Evolutionary conservation across 2,797 vertebrate species (phyloP).

Genomic region (Ctenopoma kingsleyae): DNA sequence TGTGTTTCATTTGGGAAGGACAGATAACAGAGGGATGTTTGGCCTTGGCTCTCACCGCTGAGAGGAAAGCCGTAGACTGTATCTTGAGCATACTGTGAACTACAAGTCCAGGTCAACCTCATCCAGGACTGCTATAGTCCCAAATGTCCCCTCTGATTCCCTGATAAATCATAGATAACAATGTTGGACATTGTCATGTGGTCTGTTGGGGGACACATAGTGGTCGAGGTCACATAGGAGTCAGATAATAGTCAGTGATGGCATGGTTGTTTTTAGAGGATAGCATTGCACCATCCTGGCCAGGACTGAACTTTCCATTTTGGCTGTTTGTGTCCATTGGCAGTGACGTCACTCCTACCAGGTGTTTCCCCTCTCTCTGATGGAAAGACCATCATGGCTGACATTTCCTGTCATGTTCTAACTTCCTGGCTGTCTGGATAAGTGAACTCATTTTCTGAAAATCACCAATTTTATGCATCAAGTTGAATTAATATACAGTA

Average conservation of each 20-base stretch:
- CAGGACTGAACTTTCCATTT: constrained; percentile 80
- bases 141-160: constrained; percentile 24
- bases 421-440: constrained; percentile 75
- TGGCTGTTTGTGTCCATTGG: constrained; percentile 78
- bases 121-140: constrained; percentile 39
- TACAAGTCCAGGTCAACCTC: constrained; percentile 56
- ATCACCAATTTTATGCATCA: constrained; percentile 14
- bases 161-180: constrained; percentile 18
- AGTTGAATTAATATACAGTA: constrained; percentile 18
- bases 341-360: constrained; percentile 79
- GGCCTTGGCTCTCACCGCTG: constrained; percentile 65
- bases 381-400: constrained; percentile 70
- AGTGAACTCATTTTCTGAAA: constrained; percentile 35
- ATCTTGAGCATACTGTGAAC: constrained; percentile 17
- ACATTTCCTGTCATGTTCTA: constrained; percentile 76
- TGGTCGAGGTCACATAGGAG: constrained; percentile 31
- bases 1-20: constrained; percentile 74
- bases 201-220: constrained; percentile 26
- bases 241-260: constrained; percentile 40
- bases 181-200: constrained; percentile 35
- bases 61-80: constrained; percentile 67
- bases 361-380: constrained; percentile 85
- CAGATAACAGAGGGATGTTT: constrained; percentile 68
- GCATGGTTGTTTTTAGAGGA: constrained; percentile 57
- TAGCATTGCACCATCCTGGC: constrained; percentile 31